These are phyloP conservation scores for Pongo pygmaeus DNA, from an alignment of 2,113 vertebrate species.

Conservation along the genomic window DNA sequence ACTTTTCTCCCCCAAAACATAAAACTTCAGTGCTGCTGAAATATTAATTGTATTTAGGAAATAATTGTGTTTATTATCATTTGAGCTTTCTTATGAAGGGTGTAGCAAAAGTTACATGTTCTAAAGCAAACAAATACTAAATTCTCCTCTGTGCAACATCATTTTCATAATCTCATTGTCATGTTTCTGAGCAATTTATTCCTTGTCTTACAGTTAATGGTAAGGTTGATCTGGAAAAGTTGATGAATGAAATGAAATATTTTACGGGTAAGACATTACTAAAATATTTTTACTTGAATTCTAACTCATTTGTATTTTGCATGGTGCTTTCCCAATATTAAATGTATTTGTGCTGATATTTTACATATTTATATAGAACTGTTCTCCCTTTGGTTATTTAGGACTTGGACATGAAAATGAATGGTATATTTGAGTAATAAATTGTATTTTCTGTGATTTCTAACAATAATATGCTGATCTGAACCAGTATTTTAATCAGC, in stretches of 20 bases:
- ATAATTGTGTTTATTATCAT: background rate
- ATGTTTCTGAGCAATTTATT: conserved; percentile 4
- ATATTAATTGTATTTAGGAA: background rate
- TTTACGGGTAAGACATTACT: conserved; percentile 23
- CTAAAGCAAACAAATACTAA: background rate
- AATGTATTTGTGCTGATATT: background rate
- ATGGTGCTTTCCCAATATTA: background rate
- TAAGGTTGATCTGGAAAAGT: conserved; percentile 29
- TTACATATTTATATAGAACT: background rate
- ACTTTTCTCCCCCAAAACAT: background rate
- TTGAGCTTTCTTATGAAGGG: background rate
- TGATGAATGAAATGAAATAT: conserved; percentile 7
- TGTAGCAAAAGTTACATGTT: background rate
- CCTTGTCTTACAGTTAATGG: conserved; percentile 50
- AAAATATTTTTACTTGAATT: background rate
- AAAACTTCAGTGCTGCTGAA: background rate
- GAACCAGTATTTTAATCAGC: conserved; percentile 7
- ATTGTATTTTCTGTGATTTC: background rate
- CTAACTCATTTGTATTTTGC: background rate
- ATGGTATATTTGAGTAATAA: background rate
- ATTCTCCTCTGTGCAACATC: background rate
- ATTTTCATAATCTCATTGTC: background rate
- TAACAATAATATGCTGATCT: background rate
- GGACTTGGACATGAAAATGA: background rate
- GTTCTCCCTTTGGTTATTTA: conserved; percentile 2